Conservation (phyloP, 2,888 invertebrate species). For the Cataglyphis rosenhaueri region DNA sequence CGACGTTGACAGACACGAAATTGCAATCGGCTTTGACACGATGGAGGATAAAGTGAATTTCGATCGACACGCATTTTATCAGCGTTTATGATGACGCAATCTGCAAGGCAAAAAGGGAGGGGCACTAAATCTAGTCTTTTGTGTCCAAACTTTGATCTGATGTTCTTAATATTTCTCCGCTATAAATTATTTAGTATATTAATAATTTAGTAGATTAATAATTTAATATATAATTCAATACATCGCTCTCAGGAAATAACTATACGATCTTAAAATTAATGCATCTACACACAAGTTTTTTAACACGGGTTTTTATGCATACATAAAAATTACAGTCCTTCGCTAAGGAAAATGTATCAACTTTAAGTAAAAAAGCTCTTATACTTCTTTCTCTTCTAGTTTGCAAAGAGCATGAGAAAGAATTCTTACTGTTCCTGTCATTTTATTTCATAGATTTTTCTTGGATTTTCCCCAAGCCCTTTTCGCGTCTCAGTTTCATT, state of each 20-base stretch:
- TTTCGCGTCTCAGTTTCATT: not conserved
- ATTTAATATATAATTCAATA: not conserved
- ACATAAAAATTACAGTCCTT: not conserved
- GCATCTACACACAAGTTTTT: not conserved
- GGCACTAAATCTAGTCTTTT: not conserved
- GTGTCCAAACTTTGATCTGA: not conserved
- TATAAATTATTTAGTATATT: too few relatives aligned
- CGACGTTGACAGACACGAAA: slow-evolving; percentile 19
- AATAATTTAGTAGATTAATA: not conserved
- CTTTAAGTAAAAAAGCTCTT: not conserved
- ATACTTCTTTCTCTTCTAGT: not conserved
- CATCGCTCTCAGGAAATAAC: not conserved
- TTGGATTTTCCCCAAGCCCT: not conserved
- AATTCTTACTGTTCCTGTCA: not conserved
- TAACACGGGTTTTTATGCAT: not conserved
- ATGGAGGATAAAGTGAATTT: slow-evolving; percentile 23
- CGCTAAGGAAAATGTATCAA: not conserved
- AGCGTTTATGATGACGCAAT: slow-evolving; percentile 22
- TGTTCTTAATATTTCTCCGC: not conserved
- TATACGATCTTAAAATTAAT: not conserved
- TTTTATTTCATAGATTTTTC: slow-evolving; percentile 13
- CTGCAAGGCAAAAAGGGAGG: not conserved
- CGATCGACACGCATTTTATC: not conserved
- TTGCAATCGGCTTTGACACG: slow-evolving; percentile 17
- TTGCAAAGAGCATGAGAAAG: not conserved